These are phyloP conservation scores for Conus betulinus DNA, from an alignment of 1,140 invertebrate genomes.

Conservation along the genomic window DNA sequence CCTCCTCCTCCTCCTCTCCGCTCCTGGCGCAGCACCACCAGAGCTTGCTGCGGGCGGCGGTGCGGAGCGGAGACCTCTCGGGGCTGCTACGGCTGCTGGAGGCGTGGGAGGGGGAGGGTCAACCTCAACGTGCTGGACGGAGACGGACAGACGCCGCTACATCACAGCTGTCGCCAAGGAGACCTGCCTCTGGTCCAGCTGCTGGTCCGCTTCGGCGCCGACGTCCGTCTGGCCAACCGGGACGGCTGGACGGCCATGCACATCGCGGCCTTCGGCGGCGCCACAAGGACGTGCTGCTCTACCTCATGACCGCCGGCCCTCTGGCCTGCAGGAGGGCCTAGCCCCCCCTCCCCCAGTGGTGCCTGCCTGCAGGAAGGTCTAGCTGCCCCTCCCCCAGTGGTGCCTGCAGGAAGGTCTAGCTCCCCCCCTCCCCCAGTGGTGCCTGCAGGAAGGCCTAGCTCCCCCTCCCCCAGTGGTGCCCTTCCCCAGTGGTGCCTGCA, in stretches of 20 bases:
- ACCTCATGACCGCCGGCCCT: slow-evolving; percentile 46
- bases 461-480: not conserved
- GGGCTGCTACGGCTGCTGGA: slow-evolving; percentile 73
- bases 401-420: too few species aligned
- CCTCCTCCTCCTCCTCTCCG: not conserved
- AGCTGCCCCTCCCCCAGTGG: too few species aligned
- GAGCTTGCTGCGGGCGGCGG: slow-evolving; percentile 71
- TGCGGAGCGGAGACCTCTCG: slow-evolving; percentile 71
- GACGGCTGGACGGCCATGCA: slow-evolving; percentile 79
- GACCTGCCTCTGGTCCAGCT: slow-evolving; percentile 78
- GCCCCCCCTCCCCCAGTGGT: not conserved
- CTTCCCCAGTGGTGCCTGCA: not conserved
- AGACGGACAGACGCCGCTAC: slow-evolving; percentile 78
- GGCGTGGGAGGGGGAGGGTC: slow-evolving; percentile 69
- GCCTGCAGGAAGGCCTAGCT: not conserved
- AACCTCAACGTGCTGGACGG: slow-evolving; percentile 77
- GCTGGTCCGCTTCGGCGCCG: slow-evolving; percentile 77
- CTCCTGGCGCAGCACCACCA: slow-evolving; percentile 64
- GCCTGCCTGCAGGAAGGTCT: too few species aligned
- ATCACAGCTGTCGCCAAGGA: slow-evolving; percentile 77
- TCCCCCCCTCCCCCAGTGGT: too few species aligned
- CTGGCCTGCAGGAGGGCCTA: slow-evolving; percentile 28
- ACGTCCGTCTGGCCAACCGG: slow-evolving; percentile 76
- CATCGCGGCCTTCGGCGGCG: slow-evolving; percentile 78
- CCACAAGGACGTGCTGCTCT: slow-evolving; percentile 76